These are phyloP conservation scores for Bombus fervidus DNA, from an alignment of 1,140 invertebrate genomes.

Conservation along the genomic window DNA sequence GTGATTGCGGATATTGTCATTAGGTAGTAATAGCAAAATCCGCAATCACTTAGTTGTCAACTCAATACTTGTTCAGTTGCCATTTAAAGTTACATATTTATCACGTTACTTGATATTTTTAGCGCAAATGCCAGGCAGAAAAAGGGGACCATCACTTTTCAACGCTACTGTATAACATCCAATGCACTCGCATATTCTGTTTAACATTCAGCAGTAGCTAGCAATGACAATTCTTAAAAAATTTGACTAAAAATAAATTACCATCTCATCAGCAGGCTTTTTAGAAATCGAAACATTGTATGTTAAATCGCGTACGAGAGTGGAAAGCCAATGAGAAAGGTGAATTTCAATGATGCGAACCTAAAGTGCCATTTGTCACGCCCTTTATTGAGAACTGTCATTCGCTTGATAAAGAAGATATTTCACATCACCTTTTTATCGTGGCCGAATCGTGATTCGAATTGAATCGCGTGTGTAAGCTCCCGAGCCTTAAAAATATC, in stretches of 20 bases:
- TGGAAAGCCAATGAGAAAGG: neutral
- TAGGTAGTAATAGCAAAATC: too few species aligned
- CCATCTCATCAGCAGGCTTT: neutral
- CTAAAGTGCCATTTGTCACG: slow-evolving; percentile 32
- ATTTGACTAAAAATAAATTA: neutral
- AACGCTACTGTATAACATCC: neutral
- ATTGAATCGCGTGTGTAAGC: neutral
- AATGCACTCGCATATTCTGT: too few species aligned
- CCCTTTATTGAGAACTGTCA: slow-evolving; percentile 42
- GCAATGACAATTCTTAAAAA: neutral
- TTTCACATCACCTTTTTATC: neutral
- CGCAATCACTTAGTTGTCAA: too few species aligned
- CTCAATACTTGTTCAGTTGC: too few species aligned
- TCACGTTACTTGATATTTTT: too few species aligned
- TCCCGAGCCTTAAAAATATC: slow-evolving; percentile 12
- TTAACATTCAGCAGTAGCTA: neutral
- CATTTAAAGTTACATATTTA: too few species aligned
- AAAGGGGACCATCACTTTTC: neutral
- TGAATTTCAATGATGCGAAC: slow-evolving; percentile 3
- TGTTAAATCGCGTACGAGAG: neutral
- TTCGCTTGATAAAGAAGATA: neutral
- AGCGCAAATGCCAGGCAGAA: too few species aligned
- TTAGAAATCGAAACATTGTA: neutral
- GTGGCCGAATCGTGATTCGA: slow-evolving; percentile 27
- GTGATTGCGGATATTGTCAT: too few species aligned